Base-by-base conservation (phyloP, 2,113 vertebrate genomes). In the Periophthalmodon schlosseri region DNA sequence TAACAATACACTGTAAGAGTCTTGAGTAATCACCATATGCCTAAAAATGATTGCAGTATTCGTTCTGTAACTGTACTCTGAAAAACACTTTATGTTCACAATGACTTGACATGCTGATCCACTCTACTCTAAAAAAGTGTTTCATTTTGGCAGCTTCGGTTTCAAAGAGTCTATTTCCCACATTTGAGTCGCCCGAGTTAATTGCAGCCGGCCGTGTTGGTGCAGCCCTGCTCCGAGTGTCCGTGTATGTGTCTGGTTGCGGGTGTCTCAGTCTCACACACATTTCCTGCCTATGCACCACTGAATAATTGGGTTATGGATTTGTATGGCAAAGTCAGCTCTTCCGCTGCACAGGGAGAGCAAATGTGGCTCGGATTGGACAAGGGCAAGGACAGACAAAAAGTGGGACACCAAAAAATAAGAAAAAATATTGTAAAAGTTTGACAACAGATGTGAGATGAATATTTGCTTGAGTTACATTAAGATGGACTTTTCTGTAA, bases 271-370 rank as follows among this genome's bases (percentile, higher is more conserved):
- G 33, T 20, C 18, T 65, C 33, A 65, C 63, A 65, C 57, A 58
- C 61, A 65, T 65, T 65, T 65, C 63, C 63, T 44, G 63, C 18
- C 63, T 44, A 44, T 65, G 63, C 63, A 65, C 34, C 63, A 65
- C 34, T 65, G 63, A 65, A 65, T 65, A 65, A 65, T 65, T 65
- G 63, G 63, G 63, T 65, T 65, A 65, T 65, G 63, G 63, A 65
- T 65, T 65, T 65, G 34, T 65, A 65, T 39, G 34, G 63, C 63
- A 65, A 65, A 65, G n/a, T 65, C 63, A n/a, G 34, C 63, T 65
- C 63, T 34, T 21, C 63, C 8, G 63, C 34, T 34, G 36, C 63
- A 64, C 34, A 65, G 16, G 63, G 33, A 36, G 34, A 44, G 18
- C 18, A 36, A 65, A 65, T 11, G 63, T 65, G 63, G 18, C 34